These are phyloP conservation scores for Gouania willdenowi DNA, from an alignment of 2,797 vertebrate genomes.

Conservation along the genomic window DNA sequence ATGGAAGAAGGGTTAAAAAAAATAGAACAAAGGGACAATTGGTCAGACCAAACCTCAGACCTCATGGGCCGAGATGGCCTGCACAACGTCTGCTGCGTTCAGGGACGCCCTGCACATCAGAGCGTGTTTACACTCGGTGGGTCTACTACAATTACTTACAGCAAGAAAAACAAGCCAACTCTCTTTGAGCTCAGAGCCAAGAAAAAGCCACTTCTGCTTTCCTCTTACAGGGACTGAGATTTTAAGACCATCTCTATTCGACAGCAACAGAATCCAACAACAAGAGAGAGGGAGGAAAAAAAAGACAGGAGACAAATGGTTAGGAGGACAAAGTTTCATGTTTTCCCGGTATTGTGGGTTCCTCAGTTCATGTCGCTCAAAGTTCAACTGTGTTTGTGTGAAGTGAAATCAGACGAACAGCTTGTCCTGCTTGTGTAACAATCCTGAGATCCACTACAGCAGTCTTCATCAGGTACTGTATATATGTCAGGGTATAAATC, in stretches of 20 bases:
- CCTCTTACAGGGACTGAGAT: slow-evolving; percentile 37
- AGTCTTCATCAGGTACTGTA: slow-evolving; percentile 19
- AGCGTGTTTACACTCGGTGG: slow-evolving; percentile 66
- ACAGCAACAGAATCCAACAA: slow-evolving; percentile 46
- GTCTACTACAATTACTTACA: slow-evolving; percentile 71
- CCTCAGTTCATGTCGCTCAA: slow-evolving; percentile 18
- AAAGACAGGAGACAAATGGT: slow-evolving; percentile 51
- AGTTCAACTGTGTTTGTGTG: slow-evolving; percentile 1
- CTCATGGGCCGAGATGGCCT: slow-evolving; percentile 49
- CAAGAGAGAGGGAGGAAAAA: slow-evolving; percentile 46
- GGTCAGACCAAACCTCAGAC: slow-evolving; percentile 50
- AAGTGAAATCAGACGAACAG: slow-evolving; percentile 6
- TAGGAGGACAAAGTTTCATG: slow-evolving; percentile 17
- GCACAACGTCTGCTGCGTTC: slow-evolving; percentile 31
- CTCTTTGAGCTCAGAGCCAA: slow-evolving; percentile 70
- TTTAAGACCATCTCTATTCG: slow-evolving; percentile 46
- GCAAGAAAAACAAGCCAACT: slow-evolving; percentile 65
- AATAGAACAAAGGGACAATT: slow-evolving; percentile 53
- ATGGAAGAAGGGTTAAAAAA: slow-evolving; percentile 40
- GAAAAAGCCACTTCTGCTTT: slow-evolving; percentile 63
- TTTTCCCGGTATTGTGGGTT: slow-evolving; percentile 37
- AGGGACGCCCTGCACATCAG: slow-evolving; percentile 46
- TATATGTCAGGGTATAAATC: slow-evolving; percentile 12
- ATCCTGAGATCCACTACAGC: slow-evolving; percentile 1
- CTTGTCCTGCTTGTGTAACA: slow-evolving; percentile 7